phyloP scores from a whole-genome alignment of 1,140 invertebrate genomes.

The Drosophila ananassae region DNA sequence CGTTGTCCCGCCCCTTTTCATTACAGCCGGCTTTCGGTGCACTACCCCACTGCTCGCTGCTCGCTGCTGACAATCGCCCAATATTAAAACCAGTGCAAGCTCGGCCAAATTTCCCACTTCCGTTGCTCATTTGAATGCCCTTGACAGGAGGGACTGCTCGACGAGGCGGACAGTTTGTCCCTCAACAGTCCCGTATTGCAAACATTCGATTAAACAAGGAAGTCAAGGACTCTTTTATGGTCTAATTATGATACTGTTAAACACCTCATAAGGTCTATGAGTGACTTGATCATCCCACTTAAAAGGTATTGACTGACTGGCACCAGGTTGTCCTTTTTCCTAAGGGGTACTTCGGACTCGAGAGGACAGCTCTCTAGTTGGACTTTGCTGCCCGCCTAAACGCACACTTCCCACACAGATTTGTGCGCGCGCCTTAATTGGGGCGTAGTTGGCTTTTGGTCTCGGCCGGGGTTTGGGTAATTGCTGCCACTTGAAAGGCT shows the following conservation, averaged over 20 bases:
- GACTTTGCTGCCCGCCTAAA: constrained; percentile 36
- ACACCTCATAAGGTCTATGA: too few relatives aligned
- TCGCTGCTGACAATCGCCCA: constrained; percentile 14
- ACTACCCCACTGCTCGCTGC: too few relatives aligned
- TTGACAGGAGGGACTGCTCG: background rate
- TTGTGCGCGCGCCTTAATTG: constrained; percentile 70
- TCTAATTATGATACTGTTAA: too few relatives aligned
- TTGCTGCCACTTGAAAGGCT: constrained; percentile 72
- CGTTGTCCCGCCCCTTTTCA: constrained; percentile 50
- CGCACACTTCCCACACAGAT: constrained; percentile 80
- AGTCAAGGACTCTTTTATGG: too few relatives aligned
- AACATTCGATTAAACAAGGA: too few relatives aligned
- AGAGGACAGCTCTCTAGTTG: background rate
- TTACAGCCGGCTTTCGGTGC: constrained; percentile 25
- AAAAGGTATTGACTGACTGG: too few relatives aligned
- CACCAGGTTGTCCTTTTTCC: background rate
- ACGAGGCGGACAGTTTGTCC: background rate
- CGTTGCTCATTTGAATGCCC: constrained; percentile 51
- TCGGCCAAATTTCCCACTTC: constrained; percentile 37
- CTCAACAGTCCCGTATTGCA: too few relatives aligned
- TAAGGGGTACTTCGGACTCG: background rate
- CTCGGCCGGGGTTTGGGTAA: constrained; percentile 59
- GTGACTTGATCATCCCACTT: too few relatives aligned
- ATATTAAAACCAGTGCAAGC: constrained; percentile 36
- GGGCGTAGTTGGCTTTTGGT: constrained; percentile 57